Evolutionary conservation across 2,113 vertebrate genomes (phyloP).

Genomic region (Origma solitaria): DNA sequence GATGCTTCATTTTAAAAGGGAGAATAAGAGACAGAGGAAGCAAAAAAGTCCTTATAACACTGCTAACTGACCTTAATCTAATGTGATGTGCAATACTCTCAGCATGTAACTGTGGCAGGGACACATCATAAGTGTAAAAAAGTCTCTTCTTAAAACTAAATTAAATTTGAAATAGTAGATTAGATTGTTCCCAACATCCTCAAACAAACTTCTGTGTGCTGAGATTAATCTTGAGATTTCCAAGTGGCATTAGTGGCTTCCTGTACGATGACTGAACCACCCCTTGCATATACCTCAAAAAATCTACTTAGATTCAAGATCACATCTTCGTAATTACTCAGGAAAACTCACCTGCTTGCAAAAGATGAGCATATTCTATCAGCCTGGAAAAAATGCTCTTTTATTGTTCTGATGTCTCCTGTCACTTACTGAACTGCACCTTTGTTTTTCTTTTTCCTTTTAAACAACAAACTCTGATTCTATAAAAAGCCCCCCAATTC

Average conservation of each 20-base stretch:
- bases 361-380: not conserved
- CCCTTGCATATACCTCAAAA: not conserved
- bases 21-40: not conserved
- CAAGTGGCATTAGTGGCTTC: not conserved
- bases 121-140: slow-evolving; percentile 1
- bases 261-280: not conserved
- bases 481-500: not conserved
- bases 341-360: not conserved
- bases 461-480: not conserved
- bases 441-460: not conserved
- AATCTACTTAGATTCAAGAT: not conserved
- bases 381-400: not conserved
- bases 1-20: not conserved
- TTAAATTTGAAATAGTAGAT: slow-evolving; percentile 63
- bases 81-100: slow-evolving; percentile 42
- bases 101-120: not conserved
- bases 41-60: not conserved
- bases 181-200: slow-evolving; percentile 47
- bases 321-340: not conserved
- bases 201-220: slow-evolving; percentile 31
- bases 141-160: slow-evolving; percentile 47
- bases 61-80: slow-evolving; percentile 66
- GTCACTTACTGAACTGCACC: not conserved
- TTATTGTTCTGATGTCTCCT: not conserved
- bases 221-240: slow-evolving; percentile 62